Conservation (phyloP, 2,797 vertebrate genomes). For the Bradypus variegatus region DNA sequence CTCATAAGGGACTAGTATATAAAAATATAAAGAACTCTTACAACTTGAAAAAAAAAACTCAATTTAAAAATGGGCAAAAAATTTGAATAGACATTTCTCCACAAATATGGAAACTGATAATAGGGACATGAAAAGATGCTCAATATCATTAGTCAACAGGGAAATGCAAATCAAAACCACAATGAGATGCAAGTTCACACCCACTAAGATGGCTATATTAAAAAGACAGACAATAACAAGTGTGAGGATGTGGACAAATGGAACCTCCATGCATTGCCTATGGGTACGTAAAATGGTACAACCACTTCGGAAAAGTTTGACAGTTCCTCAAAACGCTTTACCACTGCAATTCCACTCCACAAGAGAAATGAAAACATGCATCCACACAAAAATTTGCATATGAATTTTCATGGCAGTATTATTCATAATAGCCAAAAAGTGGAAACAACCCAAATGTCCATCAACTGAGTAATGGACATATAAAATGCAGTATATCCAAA, state of each 20-base stretch:
- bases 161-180: constrained; percentile 4
- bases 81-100: background rate
- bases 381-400: background rate
- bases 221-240: background rate
- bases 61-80: background rate
- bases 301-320: background rate
- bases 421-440: background rate
- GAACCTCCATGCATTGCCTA: background rate
- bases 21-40: background rate
- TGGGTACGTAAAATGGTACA: background rate
- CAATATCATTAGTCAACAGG: background rate
- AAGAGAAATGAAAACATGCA: background rate
- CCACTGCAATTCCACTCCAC: background rate
- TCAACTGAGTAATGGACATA: background rate
- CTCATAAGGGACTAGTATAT: background rate
- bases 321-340: background rate
- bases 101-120: background rate
- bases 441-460: background rate
- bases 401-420: background rate
- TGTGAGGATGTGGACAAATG: background rate
- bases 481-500: background rate
- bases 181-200: background rate
- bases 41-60: background rate
- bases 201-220: background rate
- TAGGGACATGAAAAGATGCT: background rate